Base-by-base conservation (phyloP, 37 sponge, comb jelly and placozoan genomes). In the Dysidea cf. avara region DNA sequence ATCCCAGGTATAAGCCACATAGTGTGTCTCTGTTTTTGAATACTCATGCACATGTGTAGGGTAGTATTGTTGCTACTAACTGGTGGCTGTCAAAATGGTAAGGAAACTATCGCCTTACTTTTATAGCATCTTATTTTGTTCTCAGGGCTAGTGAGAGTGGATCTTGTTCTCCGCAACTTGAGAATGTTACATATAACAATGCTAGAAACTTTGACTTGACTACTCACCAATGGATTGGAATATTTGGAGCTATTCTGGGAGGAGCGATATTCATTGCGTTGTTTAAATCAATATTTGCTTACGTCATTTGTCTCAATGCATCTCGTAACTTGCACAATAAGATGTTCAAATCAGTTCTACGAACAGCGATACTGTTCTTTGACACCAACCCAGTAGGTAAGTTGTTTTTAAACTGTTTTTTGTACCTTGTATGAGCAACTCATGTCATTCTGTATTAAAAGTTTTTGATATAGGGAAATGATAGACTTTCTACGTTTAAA, bases 21-120 rank as follows among this genome's bases (percentile, higher is more conserved):
- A 12, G 5, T 43, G 7, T 12, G 9, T 5, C 9, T 5, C 46
- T 43, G 46, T 43, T 43, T n/a, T n/a, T n/a, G n/a, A n/a, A n/a
- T n/a, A n/a, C 46, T 12, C 46, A 43, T 12, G 5, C 37, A 29
- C 66, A 9, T 17, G 20, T 18, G 6, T 43, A 88, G 88, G 79
- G 12, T 2, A 72, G 62, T 39, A 31, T 78, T 20, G 68, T 82
- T 14, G 34, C 77, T 1, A 49, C 79, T 37, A 83, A 88, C 57
- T 88, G 88, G 88, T 88, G 83, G 83, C 28, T 88, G 16, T 59
- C 88, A 11, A 75, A 82, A 12, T 82, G 83, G 88, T 88, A 77
- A 61, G 84, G 52, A 29, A 43, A 43, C 9, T 12, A 14, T 28
- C 21, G 18, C 36, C 9, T 43, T 12, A 9, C 9, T 12, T 12